Evolutionary conservation across 2,113 vertebrate genomes (phyloP).

Genomic region (Neolamprologus devosi): DNA sequence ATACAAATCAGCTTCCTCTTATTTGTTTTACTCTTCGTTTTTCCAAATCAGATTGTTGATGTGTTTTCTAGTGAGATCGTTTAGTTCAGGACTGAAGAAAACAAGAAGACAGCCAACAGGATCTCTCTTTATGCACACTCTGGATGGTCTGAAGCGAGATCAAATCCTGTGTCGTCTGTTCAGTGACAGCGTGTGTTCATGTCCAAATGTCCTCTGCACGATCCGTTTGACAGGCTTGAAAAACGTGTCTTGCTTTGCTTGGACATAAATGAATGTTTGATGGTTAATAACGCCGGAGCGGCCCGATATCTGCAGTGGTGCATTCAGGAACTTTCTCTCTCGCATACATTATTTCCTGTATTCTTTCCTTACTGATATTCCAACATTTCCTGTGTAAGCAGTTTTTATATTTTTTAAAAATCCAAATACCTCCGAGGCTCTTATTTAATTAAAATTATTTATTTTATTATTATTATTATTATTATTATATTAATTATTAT

Average conservation of each 20-base stretch:
- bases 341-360: rapidly evolving
- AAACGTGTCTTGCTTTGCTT: background rate
- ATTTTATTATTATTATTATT: too few species aligned
- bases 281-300: background rate
- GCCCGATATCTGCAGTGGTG: background rate
- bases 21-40: background rate
- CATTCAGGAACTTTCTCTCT: background rate
- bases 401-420: background rate
- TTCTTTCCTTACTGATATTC: background rate
- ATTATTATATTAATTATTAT: too few species aligned
- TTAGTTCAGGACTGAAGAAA: conserved; percentile 73
- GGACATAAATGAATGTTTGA: background rate
- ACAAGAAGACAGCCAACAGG: conserved; percentile 16
- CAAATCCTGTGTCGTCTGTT: conserved; percentile 42
- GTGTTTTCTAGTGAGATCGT: conserved; percentile 30
- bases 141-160: conserved; percentile 45
- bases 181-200: background rate
- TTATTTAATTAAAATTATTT: background rate
- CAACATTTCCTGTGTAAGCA: background rate
- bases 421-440: rapidly evolving
- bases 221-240: background rate
- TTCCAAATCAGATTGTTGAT: background rate
- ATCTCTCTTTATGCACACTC: background rate
- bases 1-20: background rate
- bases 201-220: background rate